phyloP scores from a whole-genome alignment of 2,113 vertebrate genomes.

The Fulmarus glacialis region DNA sequence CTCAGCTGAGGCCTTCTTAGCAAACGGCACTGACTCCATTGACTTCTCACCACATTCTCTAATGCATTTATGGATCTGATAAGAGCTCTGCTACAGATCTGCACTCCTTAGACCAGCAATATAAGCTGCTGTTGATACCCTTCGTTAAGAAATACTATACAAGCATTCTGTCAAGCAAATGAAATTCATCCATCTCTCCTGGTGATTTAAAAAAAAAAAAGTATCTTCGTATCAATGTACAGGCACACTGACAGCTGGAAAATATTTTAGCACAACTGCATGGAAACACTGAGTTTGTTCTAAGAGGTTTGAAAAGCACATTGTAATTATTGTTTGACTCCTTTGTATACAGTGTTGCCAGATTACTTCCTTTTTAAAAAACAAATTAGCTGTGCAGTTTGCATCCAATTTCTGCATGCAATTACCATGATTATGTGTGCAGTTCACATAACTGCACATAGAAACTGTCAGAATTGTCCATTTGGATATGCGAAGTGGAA shows the following conservation, averaged over 20 bases:
- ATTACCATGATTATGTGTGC: neutral
- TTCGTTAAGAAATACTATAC: neutral
- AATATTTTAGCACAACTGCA: neutral
- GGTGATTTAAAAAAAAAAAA: neutral
- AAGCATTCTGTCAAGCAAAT: constrained; percentile 27
- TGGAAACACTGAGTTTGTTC: neutral
- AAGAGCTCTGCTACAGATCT: constrained; percentile 46
- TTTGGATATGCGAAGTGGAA: neutral
- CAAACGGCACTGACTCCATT: constrained; percentile 51
- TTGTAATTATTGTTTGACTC: constrained; percentile 38
- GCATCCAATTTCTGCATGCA: constrained; percentile 16
- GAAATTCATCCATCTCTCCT: constrained; percentile 27
- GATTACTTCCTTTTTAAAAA: neutral
- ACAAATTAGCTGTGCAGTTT: constrained; percentile 23
- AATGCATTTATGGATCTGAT: constrained; percentile 65
- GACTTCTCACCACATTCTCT: constrained; percentile 4
- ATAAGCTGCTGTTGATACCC: constrained; percentile 15
- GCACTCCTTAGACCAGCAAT: neutral
- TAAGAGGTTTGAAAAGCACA: neutral
- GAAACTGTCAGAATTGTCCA: neutral
- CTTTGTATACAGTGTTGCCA: neutral
- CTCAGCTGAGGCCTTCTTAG: constrained; percentile 31
- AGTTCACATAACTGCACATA: neutral
- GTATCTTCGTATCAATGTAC: neutral
- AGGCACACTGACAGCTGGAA: constrained; percentile 20